Conservation (phyloP, 2,797 vertebrate genomes). For the Chromobotia macracanthus region DNA sequence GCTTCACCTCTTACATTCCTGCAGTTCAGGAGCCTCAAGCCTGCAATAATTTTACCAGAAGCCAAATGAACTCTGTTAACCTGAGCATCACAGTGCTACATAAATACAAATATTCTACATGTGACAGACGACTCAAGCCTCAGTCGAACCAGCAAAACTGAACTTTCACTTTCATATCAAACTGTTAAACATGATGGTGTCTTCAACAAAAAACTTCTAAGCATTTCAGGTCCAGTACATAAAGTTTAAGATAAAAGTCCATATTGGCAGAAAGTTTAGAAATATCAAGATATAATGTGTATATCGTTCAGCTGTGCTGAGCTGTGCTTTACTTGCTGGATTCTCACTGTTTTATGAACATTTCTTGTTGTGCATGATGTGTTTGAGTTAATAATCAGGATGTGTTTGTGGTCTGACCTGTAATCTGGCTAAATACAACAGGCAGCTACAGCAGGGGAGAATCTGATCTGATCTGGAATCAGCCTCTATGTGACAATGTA, state of each 20-base stretch:
- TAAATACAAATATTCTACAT: neutral
- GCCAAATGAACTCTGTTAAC: neutral
- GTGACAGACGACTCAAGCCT: neutral
- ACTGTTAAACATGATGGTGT: neutral
- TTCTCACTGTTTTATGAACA: neutral
- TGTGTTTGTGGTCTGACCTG: slow-evolving; percentile 46
- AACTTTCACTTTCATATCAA: slow-evolving; percentile 46
- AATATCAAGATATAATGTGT: no score
- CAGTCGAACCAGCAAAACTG: neutral
- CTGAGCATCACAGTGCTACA: neutral
- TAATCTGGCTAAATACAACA: slow-evolving; percentile 64
- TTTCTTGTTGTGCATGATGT: slow-evolving; percentile 15
- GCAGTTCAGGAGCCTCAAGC: slow-evolving; percentile 9
- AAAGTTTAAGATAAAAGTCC: no score
- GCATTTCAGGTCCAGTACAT: no score
- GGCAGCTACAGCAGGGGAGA: slow-evolving; percentile 35
- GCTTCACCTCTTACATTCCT: slow-evolving; percentile 39
- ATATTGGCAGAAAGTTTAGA: no score
- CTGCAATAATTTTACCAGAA: neutral
- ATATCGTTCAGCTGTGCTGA: no score
- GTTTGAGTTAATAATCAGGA: neutral
- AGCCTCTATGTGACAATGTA: slow-evolving; percentile 23
- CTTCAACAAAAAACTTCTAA: no score
- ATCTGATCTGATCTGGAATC: slow-evolving; percentile 63
- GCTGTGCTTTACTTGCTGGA: neutral